These are phyloP conservation scores for Pycnomerus fuliginosus DNA, from an alignment of 2,888 invertebrate species.

Conservation along the genomic window DNA sequence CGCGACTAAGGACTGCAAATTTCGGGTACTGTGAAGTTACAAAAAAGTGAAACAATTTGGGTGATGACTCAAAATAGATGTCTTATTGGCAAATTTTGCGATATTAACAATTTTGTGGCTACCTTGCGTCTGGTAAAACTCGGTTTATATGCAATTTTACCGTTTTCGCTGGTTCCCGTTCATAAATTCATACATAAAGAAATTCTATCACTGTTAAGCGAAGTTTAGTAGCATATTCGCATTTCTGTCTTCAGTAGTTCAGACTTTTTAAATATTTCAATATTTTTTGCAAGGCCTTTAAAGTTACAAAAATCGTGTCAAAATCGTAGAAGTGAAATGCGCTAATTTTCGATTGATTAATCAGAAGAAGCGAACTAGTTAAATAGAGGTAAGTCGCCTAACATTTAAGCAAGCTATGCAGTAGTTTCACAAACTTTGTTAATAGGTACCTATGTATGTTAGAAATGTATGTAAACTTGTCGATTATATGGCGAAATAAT, in stretches of 20 bases:
- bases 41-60: conserved; percentile 7
- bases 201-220: no score
- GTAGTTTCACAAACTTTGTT: conserved; percentile 23
- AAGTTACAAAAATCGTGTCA: conserved; percentile 18
- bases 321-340: conserved; percentile 34
- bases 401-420: conserved; percentile 15
- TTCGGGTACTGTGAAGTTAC: neutral
- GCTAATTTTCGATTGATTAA: conserved; percentile 28
- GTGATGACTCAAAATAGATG: conserved; percentile 16
- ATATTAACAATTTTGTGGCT: conserved; percentile 3
- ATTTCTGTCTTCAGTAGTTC: no score
- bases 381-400: conserved; percentile 26
- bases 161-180: conserved; percentile 30
- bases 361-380: conserved; percentile 32
- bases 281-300: conserved; percentile 19
- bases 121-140: conserved; percentile 31
- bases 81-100: conserved; percentile 11
- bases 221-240: no score
- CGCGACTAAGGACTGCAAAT: conserved; percentile 1
- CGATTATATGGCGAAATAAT: conserved; percentile 5
- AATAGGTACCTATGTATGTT: no score
- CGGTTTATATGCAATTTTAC: conserved; percentile 32
- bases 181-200: no score
- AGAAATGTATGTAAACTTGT: no score
- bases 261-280: no score